These are phyloP conservation scores for Trachelipus rathkii DNA, from an alignment of 1,140 invertebrate species.

Conservation along the genomic window DNA sequence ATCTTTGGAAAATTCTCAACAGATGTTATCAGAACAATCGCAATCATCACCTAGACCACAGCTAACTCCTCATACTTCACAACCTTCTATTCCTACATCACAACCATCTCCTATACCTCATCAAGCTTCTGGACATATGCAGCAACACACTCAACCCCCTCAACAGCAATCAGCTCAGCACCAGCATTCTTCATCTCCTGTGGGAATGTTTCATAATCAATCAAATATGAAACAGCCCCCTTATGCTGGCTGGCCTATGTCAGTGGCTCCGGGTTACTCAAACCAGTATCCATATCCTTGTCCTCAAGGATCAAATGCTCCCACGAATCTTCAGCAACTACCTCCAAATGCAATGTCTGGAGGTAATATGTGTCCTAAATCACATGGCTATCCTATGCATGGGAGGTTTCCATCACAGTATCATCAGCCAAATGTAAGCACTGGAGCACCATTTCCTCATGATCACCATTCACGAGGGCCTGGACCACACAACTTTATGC, in stretches of 20 bases:
- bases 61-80: slow-evolving; percentile 21
- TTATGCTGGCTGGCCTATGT: background rate
- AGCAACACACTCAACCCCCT: slow-evolving; percentile 22
- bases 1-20: background rate
- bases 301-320: background rate
- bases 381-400: slow-evolving; percentile 3
- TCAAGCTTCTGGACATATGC: background rate
- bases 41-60: slow-evolving; percentile 6
- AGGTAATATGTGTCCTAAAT: background rate
- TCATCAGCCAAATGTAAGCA: background rate
- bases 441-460: background rate
- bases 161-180: slow-evolving; percentile 19
- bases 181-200: slow-evolving; percentile 4
- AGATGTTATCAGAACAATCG: background rate
- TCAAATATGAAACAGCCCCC: background rate
- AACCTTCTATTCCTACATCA: background rate
- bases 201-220: background rate
- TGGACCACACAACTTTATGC: slow-evolving; percentile 3
- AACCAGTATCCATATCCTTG: background rate
- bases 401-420: background rate
- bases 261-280: background rate
- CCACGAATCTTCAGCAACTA: background rate
- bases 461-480: background rate
- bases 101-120: slow-evolving; percentile 23
- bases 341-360: background rate